phyloP scores from a whole-genome alignment of 2,888 invertebrate species.

The Oxycera nigricornis region DNA sequence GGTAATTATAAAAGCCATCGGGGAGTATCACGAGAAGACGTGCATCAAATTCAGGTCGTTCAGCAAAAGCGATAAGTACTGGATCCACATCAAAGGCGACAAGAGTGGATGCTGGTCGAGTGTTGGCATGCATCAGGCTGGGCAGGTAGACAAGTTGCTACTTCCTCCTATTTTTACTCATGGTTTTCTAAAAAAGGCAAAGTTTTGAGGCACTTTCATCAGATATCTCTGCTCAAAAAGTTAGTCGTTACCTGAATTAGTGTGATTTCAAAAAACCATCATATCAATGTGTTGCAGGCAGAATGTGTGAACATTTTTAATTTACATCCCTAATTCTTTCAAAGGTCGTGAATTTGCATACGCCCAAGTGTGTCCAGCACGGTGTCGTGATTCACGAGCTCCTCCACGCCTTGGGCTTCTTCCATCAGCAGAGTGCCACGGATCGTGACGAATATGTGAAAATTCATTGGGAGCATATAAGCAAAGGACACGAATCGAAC shows the following conservation, averaged over 20 bases:
- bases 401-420: conserved; percentile 81
- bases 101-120: conserved; percentile 72
- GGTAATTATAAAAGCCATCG: conserved; percentile 66
- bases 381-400: conserved; percentile 80
- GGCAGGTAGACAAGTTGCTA: too few species aligned
- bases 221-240: too few species aligned
- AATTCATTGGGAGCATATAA: conserved; percentile 75
- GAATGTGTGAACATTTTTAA: background rate
- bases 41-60: conserved; percentile 71
- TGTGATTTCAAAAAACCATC: too few species aligned
- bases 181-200: too few species aligned
- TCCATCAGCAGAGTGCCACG: conserved; percentile 81
- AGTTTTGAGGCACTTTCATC: too few species aligned
- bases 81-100: conserved; percentile 65
- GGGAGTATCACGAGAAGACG: conserved; percentile 68
- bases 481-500: conserved; percentile 64
- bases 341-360: conserved; percentile 65
- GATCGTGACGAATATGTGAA: conserved; percentile 78
- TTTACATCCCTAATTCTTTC: background rate
- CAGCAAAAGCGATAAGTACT: conserved; percentile 66
- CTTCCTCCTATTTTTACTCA: too few species aligned
- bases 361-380: conserved; percentile 66
- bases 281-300: too few species aligned
- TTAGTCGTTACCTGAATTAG: too few species aligned
- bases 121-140: conserved; percentile 68